These are phyloP conservation scores for Salticus scenicus DNA, from an alignment of 2,888 invertebrate species.

Conservation along the genomic window DNA sequence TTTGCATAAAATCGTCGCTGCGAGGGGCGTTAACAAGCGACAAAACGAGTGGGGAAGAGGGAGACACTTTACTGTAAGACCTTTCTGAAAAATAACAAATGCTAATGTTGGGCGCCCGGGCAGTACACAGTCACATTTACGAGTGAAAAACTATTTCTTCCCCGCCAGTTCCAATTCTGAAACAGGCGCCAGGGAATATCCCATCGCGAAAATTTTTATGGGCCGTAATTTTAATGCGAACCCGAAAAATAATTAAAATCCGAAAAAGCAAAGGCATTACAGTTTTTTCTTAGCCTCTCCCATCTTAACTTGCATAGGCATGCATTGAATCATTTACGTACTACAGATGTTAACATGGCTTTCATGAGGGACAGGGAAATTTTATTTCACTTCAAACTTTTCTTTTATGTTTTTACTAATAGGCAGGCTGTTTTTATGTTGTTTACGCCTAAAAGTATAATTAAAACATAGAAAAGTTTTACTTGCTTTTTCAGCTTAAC, in stretches of 20 bases:
- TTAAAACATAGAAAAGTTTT: constrained; percentile 48
- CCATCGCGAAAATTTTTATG: constrained; percentile 58
- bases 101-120: constrained; percentile 54
- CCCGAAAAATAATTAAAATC: constrained; percentile 68
- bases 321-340: constrained; percentile 54
- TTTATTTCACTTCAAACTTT: constrained; percentile 38
- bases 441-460: constrained; percentile 56
- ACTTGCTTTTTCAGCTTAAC: constrained; percentile 27
- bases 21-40: constrained; percentile 60
- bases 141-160: constrained; percentile 64
- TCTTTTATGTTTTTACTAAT: constrained; percentile 39
- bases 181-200: constrained; percentile 58
- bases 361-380: constrained; percentile 45
- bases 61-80: constrained; percentile 42
- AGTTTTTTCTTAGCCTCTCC: constrained; percentile 8
- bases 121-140: constrained; percentile 63
- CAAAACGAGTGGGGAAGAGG: constrained; percentile 35
- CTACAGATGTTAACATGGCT: constrained; percentile 60
- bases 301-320: constrained; percentile 23
- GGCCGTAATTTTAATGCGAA: constrained; percentile 63
- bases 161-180: constrained; percentile 60
- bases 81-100: constrained; percentile 61
- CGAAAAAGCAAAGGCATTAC: constrained; percentile 49
- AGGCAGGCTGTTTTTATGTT: constrained; percentile 34
- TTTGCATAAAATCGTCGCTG: constrained; percentile 66